A percentile compares a stretch with the other conserved stretches of the same genome.
These are phyloP conservation scores for Melitaea cinxia DNA, from an alignment of 1,140 invertebrate species.

Conservation along the genomic window DNA sequence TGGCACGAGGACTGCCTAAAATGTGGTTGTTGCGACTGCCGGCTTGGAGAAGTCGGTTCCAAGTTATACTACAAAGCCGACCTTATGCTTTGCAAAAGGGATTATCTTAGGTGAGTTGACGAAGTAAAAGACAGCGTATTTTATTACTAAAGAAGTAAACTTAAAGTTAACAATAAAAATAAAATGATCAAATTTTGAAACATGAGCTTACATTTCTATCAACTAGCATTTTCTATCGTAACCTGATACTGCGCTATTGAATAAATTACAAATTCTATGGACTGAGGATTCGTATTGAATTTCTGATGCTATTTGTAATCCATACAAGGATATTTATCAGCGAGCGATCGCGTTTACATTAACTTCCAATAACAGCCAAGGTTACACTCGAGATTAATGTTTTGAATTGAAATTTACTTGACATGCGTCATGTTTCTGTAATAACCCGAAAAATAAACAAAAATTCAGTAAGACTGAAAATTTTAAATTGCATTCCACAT, in stretches of 20 bases:
- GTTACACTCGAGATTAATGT: slow-evolving; percentile 28
- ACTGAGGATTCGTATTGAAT: slow-evolving; percentile 34
- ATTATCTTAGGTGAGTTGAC: slow-evolving; percentile 90
- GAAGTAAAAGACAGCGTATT: too few relatives aligned
- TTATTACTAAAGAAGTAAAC: too few relatives aligned
- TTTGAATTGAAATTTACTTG: slow-evolving; percentile 21
- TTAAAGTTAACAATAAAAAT: neutral
- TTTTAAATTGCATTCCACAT: slow-evolving; percentile 20
- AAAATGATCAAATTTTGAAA: slow-evolving; percentile 12
- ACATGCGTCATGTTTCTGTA: slow-evolving; percentile 20
- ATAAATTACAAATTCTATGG: slow-evolving; percentile 35
- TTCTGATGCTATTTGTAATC: slow-evolving; percentile 37
- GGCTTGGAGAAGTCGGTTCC: slow-evolving; percentile 95
- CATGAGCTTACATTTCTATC: too few relatives aligned
- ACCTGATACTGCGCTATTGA: slow-evolving; percentile 29
- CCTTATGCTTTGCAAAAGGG: slow-evolving; percentile 95
- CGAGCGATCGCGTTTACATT: slow-evolving; percentile 29
- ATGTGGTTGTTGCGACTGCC: slow-evolving; percentile 95
- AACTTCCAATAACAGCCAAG: slow-evolving; percentile 24
- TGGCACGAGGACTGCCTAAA: slow-evolving; percentile 98
- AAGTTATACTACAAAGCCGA: slow-evolving; percentile 96
- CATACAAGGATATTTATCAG: slow-evolving; percentile 38
- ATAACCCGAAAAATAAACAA: neutral
- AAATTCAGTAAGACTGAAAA: too few relatives aligned
- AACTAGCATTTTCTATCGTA: slow-evolving; percentile 19